Evolutionary conservation across 2,113 vertebrate species (phyloP), one percentile per base, ranked within the genome.

Genomic region (Dasyornis broadbenti): DNA sequence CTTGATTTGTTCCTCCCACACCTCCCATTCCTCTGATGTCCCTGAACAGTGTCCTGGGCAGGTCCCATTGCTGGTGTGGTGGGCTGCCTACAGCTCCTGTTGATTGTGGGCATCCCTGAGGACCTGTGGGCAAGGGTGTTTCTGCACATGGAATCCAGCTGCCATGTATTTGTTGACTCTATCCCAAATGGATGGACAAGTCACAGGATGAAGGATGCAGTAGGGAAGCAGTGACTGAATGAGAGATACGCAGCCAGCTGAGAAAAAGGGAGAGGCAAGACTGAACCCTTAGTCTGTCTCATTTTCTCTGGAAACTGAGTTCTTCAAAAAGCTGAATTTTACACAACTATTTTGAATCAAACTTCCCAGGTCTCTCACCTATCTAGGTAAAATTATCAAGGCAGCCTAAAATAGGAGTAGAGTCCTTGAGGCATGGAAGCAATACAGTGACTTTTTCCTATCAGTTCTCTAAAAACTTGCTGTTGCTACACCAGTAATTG

Each of bases 361-460:
- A 92, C 26, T 68, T 93, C 35, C 39, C 54, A 77, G 12, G 21
- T 63, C 45, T 71, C 24, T 56, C 57, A 39, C n/a, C 27, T 53
- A 15, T 54, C 73, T 52, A 66, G 40, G 8, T 22, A 72, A 64
- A 78, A 68, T 83, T 94, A 86, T 78, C 88, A 82, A 78, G 72
- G 11, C 2, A 3, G 69, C 16, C 31, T 71, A 90, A 94, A 96
- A 78, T 11, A 89, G 88, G 76, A 93, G 54, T 27, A 26, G 50
- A 77, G 86, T 84, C 90, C 86, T 96, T 94, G 94, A 89, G 39
- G 86, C 40, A 33, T 12, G 7, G 49, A 37, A 57, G 61, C 69
- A 83, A 68, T 31, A 60, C 35, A 75, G 18, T 17, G 49, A 45
- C 69, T 75, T 82, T 78, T 93, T 45, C 47, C 49, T 89, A 61